Evolutionary conservation across 2,113 vertebrate genomes (phyloP).

Genomic region (Lynx canadensis): DNA sequence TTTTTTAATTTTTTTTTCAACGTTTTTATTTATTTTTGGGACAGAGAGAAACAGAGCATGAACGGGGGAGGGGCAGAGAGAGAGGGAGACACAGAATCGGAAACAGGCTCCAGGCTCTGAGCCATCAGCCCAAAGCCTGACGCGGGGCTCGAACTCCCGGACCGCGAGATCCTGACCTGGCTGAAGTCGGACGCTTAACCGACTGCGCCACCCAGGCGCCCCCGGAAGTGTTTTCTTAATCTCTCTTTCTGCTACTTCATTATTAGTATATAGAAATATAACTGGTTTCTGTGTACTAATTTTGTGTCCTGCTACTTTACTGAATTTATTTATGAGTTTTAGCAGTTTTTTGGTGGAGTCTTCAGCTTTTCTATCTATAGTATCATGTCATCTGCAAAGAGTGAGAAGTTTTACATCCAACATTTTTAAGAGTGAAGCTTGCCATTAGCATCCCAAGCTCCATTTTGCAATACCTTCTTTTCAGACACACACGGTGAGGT

Average conservation of each 20-base stretch:
- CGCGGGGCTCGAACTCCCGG: no score
- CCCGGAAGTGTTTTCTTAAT: not conserved
- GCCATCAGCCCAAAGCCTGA: no score
- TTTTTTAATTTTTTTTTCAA: no score
- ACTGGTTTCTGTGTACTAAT: not conserved
- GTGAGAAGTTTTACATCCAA: not conserved
- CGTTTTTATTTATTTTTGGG: no score
- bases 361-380: not conserved
- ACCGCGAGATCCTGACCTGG: no score
- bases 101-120: no score
- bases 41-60: no score
- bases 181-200: no score
- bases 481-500: not conserved
- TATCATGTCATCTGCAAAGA: not conserved
- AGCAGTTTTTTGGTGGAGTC: not conserved
- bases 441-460: not conserved
- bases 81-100: no score
- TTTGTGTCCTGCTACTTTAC: not conserved
- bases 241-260: not conserved
- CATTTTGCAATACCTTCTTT: not conserved
- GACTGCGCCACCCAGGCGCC: no score
- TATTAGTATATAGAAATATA: not conserved
- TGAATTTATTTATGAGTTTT: not conserved
- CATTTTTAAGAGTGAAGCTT: not conserved
- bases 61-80: no score